These are phyloP conservation scores for Lepus europaeus DNA, from an alignment of 2,113 vertebrate species.

Conservation along the genomic window DNA sequence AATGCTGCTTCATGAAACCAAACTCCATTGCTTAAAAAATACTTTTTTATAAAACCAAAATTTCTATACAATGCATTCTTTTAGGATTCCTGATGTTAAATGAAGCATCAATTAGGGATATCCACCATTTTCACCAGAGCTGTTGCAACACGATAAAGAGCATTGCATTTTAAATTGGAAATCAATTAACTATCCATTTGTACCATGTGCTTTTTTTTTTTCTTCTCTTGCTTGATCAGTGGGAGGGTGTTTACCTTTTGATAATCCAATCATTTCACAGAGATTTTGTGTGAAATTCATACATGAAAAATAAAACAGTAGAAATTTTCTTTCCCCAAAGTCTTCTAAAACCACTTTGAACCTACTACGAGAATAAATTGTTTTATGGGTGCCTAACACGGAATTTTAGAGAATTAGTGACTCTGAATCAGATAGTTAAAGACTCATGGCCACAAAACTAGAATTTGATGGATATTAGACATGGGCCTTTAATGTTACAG, in stretches of 20 bases:
- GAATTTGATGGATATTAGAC: background rate
- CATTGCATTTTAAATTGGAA: slow-evolving; percentile 77
- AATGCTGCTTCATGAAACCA: slow-evolving; percentile 70
- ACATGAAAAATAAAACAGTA: slow-evolving; percentile 49
- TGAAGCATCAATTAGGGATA: slow-evolving; percentile 79
- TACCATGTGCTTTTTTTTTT: slow-evolving; percentile 5
- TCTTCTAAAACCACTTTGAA: background rate
- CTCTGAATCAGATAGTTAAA: background rate
- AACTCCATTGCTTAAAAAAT: slow-evolving; percentile 60
- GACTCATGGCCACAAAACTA: background rate
- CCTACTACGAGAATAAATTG: background rate
- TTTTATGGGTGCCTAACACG: background rate
- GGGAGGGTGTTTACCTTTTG: slow-evolving; percentile 61
- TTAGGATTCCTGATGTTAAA: slow-evolving; percentile 82
- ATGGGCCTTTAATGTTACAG: background rate
- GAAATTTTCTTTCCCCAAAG: background rate
- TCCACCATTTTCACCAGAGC: slow-evolving; percentile 82
- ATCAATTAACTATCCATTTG: slow-evolving; percentile 83
- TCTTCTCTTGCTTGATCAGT: slow-evolving; percentile 78
- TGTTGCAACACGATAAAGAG: slow-evolving; percentile 77
- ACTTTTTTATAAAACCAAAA: slow-evolving; percentile 44
- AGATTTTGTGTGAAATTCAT: slow-evolving; percentile 62
- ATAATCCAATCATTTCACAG: slow-evolving; percentile 65
- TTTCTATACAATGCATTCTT: slow-evolving; percentile 56
- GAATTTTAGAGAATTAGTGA: background rate